Percentiles rank a stretch among this genome's conserved stretches.
Evolutionary conservation across 2,888 invertebrate species (phyloP).

Genomic region (Periphyllus acericola): DNA sequence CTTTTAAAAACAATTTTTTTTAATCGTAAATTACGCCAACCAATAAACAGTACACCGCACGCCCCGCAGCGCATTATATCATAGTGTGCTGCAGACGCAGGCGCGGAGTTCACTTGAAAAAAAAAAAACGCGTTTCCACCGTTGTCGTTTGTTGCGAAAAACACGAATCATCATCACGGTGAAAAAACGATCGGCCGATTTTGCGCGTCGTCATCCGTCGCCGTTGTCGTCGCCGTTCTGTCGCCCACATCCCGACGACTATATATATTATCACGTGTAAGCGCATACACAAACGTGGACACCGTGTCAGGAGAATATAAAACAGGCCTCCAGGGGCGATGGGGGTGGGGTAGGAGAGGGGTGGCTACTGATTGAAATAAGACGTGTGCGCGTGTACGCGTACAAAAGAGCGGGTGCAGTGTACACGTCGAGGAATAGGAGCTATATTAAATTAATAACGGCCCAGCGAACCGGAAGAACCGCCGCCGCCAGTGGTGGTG

Average conservation of each 20-base stretch:
- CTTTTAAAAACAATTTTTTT: no score
- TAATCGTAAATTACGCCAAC: no score
- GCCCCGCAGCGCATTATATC: background rate
- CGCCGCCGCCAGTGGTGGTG: slow-evolving; percentile 25
- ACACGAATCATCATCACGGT: background rate
- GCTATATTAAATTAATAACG: slow-evolving; percentile 58
- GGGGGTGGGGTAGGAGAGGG: background rate
- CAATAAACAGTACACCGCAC: no score
- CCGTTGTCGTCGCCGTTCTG: background rate
- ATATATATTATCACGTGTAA: background rate
- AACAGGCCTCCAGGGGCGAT: slow-evolving; percentile 15
- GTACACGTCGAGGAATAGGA: background rate
- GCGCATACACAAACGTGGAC: background rate
- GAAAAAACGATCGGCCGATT: background rate
- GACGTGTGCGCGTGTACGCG: slow-evolving; percentile 4
- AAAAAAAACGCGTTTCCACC: background rate
- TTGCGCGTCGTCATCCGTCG: slow-evolving; percentile 4
- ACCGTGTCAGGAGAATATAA: slow-evolving; percentile 41
- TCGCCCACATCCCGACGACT: background rate
- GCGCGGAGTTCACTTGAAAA: background rate
- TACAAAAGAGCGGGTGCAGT: background rate
- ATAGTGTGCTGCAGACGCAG: background rate
- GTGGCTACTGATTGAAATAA: slow-evolving; percentile 48
- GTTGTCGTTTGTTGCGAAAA: background rate
- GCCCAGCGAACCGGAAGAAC: slow-evolving; percentile 50